Evolutionary conservation across 2,113 vertebrate species (phyloP).

Genomic region (Erpornis zantholeuca): DNA sequence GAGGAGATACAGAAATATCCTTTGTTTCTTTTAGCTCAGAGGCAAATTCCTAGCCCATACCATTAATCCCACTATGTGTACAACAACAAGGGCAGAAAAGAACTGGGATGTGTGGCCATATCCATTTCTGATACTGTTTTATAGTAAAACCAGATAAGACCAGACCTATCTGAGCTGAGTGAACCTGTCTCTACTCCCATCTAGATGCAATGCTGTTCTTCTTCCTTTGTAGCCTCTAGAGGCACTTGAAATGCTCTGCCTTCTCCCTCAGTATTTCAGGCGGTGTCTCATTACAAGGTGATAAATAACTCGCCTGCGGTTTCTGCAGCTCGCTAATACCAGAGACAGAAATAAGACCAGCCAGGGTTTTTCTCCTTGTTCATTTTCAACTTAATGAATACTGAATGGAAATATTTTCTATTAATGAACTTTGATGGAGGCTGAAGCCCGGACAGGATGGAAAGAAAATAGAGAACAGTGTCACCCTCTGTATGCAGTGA

Average conservation of each 20-base stretch:
- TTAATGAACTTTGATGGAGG: background rate
- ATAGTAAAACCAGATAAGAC: background rate
- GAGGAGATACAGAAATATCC: background rate
- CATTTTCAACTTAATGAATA: slow-evolving; percentile 1
- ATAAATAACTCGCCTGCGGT: background rate
- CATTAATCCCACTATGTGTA: background rate
- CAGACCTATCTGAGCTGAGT: background rate
- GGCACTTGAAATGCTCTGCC: background rate
- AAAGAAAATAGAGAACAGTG: background rate
- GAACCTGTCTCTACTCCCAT: background rate
- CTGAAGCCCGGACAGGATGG: background rate
- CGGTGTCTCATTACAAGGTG: background rate
- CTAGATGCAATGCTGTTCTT: background rate
- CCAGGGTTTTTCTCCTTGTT: background rate
- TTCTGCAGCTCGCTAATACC: background rate
- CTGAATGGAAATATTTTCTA: background rate
- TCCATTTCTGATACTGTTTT: background rate
- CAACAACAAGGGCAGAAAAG: background rate
- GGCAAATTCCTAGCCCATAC: background rate
- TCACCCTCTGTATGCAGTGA: background rate
- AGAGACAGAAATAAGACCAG: background rate
- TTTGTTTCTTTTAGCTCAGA: background rate
- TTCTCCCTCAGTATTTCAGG: background rate
- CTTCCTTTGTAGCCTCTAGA: background rate
- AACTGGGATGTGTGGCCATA: background rate